Evolutionary conservation across 2,888 invertebrate genomes (phyloP).

Genomic region (Panopea generosa): DNA sequence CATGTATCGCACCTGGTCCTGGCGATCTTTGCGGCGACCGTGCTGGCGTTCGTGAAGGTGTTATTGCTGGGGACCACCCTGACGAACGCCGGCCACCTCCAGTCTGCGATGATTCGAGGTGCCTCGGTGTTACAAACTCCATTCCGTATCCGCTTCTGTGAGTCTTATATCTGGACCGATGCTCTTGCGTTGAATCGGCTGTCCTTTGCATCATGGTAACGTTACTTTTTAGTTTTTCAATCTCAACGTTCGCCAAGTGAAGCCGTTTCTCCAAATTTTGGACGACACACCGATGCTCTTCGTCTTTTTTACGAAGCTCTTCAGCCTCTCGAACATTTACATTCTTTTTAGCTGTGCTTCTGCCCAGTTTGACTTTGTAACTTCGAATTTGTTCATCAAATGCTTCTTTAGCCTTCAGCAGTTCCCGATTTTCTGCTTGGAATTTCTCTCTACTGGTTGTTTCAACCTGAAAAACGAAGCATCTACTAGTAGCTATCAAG

Average conservation of each 20-base stretch:
- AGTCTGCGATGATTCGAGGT: background rate
- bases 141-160: constrained; percentile 30
- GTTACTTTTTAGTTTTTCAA: constrained; percentile 43
- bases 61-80: constrained; percentile 21
- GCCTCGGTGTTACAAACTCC: constrained; percentile 28
- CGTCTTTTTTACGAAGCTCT: constrained; percentile 44
- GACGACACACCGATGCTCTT: constrained; percentile 45
- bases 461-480: constrained; percentile 31
- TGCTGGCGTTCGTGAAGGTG: constrained; percentile 16
- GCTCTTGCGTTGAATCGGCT: constrained; percentile 41
- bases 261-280: constrained; percentile 43
- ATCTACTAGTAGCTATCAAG: too few relatives aligned
- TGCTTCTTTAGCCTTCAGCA: constrained; percentile 33
- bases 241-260: constrained; percentile 37
- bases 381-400: constrained; percentile 48
- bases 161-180: constrained; percentile 32
- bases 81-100: background rate
- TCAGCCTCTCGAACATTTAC: constrained; percentile 52
- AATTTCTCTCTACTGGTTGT: constrained; percentile 44
- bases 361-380: constrained; percentile 57
- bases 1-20: background rate
- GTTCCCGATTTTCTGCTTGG: constrained; percentile 40
- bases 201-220: constrained; percentile 45
- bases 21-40: constrained; percentile 20
- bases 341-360: constrained; percentile 49